Evolutionary conservation across 2,888 invertebrate species (phyloP).

Genomic region (Oligia latruncula): DNA sequence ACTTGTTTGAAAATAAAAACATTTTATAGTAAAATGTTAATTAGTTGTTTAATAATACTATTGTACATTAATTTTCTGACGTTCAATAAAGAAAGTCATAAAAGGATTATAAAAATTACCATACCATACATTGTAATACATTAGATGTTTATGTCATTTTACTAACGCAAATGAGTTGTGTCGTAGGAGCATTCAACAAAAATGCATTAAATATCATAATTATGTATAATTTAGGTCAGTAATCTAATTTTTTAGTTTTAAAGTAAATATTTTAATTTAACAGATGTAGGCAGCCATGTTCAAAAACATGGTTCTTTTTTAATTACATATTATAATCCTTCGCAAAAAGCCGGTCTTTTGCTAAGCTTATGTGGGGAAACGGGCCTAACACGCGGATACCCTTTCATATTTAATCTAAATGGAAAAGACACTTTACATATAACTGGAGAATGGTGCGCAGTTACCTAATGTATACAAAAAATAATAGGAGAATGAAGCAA

Average conservation of each 20-base stretch:
- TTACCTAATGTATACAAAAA: background rate
- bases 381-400: slow-evolving; percentile 32
- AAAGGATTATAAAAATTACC: background rate
- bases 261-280: background rate
- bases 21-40: background rate
- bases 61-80: background rate
- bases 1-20: background rate
- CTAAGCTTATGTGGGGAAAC: slow-evolving; percentile 41
- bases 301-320: slow-evolving; percentile 32
- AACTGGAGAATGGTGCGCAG: background rate
- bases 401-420: slow-evolving; percentile 44
- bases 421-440: slow-evolving; percentile 23
- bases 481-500: background rate
- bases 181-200: background rate
- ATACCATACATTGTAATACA: background rate
- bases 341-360: slow-evolving; percentile 31
- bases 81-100: no score
- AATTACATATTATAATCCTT: slow-evolving; percentile 42
- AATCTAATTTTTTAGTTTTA: background rate
- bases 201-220: background rate
- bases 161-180: background rate
- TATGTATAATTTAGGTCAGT: background rate
- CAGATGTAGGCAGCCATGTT: background rate
- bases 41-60: background rate
- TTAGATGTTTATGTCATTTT: background rate